Conservation (phyloP, 2,888 invertebrate genomes). For the Cataglyphis livida region DNA sequence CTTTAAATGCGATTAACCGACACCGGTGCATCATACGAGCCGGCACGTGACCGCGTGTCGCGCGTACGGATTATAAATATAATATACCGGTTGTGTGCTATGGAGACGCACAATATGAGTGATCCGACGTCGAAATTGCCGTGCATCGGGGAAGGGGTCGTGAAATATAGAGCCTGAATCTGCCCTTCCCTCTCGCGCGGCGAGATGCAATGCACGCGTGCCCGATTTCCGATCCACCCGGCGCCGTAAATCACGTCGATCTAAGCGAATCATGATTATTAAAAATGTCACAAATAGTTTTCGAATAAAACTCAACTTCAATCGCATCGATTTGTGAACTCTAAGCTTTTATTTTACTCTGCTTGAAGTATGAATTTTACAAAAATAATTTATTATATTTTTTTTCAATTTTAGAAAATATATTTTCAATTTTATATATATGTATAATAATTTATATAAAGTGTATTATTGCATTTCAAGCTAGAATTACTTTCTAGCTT, state of each 20-base stretch:
- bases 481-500: not conserved
- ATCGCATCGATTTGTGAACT: not conserved
- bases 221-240: constrained; percentile 37
- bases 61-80: constrained; percentile 85
- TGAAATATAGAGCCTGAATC: not conserved
- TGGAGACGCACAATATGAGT: constrained; percentile 66
- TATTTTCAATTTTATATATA: not conserved
- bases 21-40: constrained; percentile 68
- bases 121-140: constrained; percentile 63
- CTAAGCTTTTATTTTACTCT: not conserved
- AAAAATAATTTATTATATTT: not conserved
- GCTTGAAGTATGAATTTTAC: not conserved
- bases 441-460: not conserved
- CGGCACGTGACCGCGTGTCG: constrained; percentile 84
- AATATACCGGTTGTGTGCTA: constrained; percentile 77
- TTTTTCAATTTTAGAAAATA: not conserved
- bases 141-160: constrained; percentile 13
- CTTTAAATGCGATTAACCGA: constrained; percentile 82
- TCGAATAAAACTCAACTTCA: not conserved
- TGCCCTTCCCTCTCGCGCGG: constrained; percentile 13
- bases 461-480: not conserved
- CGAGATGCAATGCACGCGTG: not conserved
- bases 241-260: constrained; percentile 70
- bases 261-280: constrained; percentile 66
- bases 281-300: constrained; percentile 64